Evolutionary conservation across 2,888 invertebrate species (phyloP).

Genomic region (Empis stercorea): DNA sequence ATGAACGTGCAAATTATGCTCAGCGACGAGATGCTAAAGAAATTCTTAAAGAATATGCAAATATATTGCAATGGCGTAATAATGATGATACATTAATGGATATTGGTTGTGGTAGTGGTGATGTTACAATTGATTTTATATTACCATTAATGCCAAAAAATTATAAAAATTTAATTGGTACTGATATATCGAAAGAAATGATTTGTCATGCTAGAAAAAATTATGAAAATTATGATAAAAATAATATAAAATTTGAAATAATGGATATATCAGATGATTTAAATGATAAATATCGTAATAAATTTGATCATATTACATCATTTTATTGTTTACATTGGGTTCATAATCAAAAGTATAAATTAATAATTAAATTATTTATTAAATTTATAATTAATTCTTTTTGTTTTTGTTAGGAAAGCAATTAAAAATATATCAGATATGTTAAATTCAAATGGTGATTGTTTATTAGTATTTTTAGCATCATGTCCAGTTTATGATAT

Average conservation of each 20-base stretch:
- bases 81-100: constrained; percentile 46
- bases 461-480: constrained; percentile 54
- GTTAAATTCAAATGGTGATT: constrained; percentile 53
- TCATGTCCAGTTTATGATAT: constrained; percentile 55
- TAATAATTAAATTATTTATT: no score
- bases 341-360: constrained; percentile 48
- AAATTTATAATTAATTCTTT: not conserved
- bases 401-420: constrained; percentile 40
- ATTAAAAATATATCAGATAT: constrained; percentile 51
- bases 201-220: constrained; percentile 48
- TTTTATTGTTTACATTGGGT: constrained; percentile 75
- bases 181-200: constrained; percentile 61
- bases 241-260: constrained; percentile 32
- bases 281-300: constrained; percentile 36
- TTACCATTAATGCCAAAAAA: constrained; percentile 45
- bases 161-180: constrained; percentile 44
- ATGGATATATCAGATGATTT: constrained; percentile 44
- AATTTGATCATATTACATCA: constrained; percentile 58
- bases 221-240: constrained; percentile 30
- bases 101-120: constrained; percentile 63
- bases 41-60: constrained; percentile 49
- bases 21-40: constrained; percentile 54
- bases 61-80: constrained; percentile 44
- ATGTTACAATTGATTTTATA: constrained; percentile 51
- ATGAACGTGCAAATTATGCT: constrained; percentile 51